Evolutionary conservation across 1,140 invertebrate species (phyloP).

Genomic region (Scaptomyza montana): DNA sequence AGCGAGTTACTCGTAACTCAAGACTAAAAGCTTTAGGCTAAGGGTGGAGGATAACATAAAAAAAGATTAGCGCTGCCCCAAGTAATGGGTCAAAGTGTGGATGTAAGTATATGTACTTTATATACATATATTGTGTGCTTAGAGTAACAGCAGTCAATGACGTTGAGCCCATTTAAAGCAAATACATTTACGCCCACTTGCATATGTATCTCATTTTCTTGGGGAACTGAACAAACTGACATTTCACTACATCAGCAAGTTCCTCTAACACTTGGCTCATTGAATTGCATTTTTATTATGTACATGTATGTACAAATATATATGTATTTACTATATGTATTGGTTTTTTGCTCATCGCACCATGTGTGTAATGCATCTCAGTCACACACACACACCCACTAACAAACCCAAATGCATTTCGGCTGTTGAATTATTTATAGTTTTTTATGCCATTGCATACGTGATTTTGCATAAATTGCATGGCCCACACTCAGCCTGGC

Average conservation of each 20-base stretch:
- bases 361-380: slow-evolving; percentile 11
- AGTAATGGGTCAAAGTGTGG: slow-evolving; percentile 65
- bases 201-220: not conserved
- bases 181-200: slow-evolving; percentile 26
- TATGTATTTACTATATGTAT: too few relatives aligned
- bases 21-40: not conserved
- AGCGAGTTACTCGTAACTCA: slow-evolving; percentile 3
- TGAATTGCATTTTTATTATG: slow-evolving; percentile 26
- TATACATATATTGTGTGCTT: slow-evolving; percentile 15
- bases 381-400: slow-evolving; percentile 10
- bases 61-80: slow-evolving; percentile 63
- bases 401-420: slow-evolving; percentile 56
- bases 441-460: slow-evolving; percentile 62
- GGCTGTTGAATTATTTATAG: slow-evolving; percentile 70
- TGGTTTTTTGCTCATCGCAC: not conserved
- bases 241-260: slow-evolving; percentile 24
- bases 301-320: too few relatives aligned
- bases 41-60: slow-evolving; percentile 43
- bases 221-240: slow-evolving; percentile 6
- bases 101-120: slow-evolving; percentile 3
- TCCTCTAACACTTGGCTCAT: slow-evolving; percentile 5
- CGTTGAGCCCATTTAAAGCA: slow-evolving; percentile 36
- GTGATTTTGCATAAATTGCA: slow-evolving; percentile 70
- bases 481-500: not conserved
- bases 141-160: slow-evolving; percentile 61